A percentile compares a stretch with the other conserved stretches of the same genome.
These are phyloP conservation scores for Dione juno DNA, from an alignment of 2,888 invertebrate genomes.

Conservation along the genomic window DNA sequence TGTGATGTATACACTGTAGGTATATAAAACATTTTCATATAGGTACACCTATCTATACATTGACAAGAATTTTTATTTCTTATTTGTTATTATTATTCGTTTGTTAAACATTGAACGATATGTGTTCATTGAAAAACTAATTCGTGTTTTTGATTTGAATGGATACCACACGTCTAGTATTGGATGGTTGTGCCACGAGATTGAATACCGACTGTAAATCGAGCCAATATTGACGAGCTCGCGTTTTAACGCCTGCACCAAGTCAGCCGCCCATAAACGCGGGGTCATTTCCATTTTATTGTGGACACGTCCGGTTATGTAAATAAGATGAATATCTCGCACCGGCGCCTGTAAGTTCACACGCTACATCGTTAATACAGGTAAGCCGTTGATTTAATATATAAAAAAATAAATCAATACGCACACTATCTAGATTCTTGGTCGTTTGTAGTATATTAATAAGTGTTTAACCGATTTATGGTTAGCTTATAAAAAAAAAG, in stretches of 20 bases:
- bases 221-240: constrained; percentile 63
- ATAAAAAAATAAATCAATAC: constrained; percentile 8
- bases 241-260: constrained; percentile 52
- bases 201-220: constrained; percentile 65
- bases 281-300: constrained; percentile 80
- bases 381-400: constrained; percentile 5
- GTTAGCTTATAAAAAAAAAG: too few species aligned
- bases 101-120: not conserved
- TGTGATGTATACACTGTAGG: too few species aligned
- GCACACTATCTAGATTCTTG: not conserved
- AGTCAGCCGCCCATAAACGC: constrained; percentile 34
- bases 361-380: constrained; percentile 42
- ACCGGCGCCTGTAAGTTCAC: constrained; percentile 44
- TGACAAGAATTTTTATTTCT: not conserved
- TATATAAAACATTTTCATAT: too few species aligned
- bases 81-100: too few species aligned
- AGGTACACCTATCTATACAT: not conserved
- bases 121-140: not conserved
- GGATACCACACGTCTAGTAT: constrained; percentile 5
- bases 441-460: not conserved
- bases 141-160: constrained; percentile 7
- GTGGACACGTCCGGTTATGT: constrained; percentile 79
- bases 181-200: constrained; percentile 44
- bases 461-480: not conserved
- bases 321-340: constrained; percentile 58